A percentile compares a stretch with the other conserved stretches of the same genome.
These are phyloP conservation scores for Amiota mariae DNA, from an alignment of 2,888 invertebrate species.

Conservation along the genomic window DNA sequence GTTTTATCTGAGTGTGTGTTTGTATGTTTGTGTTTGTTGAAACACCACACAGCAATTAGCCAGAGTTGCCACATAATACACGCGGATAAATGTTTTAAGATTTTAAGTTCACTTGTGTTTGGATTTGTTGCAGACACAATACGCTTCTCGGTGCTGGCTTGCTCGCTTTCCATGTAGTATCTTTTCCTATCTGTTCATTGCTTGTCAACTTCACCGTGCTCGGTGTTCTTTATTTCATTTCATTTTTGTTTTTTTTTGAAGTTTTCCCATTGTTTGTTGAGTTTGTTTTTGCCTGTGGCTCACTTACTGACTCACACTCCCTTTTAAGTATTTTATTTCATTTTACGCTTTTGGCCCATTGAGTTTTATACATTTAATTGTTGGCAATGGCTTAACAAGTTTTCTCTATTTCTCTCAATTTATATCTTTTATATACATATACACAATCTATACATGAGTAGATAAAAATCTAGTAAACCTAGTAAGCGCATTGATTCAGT, in stretches of 20 bases:
- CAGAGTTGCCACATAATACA: constrained; percentile 71
- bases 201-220: constrained; percentile 13
- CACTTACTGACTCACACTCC: not conserved
- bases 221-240: constrained; percentile 41
- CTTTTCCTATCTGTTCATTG: constrained; percentile 18
- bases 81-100: constrained; percentile 70
- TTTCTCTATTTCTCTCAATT: not conserved
- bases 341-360: constrained; percentile 18
- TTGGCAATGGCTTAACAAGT: constrained; percentile 11
- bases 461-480: too few species aligned
- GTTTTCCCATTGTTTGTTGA: constrained; percentile 25
- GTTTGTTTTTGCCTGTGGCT: constrained; percentile 5
- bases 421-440: not conserved
- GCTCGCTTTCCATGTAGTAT: constrained; percentile 20
- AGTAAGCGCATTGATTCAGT: not conserved
- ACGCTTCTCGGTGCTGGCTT: not conserved
- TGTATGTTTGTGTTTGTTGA: constrained; percentile 38
- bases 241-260: constrained; percentile 37
- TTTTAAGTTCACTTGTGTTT: constrained; percentile 61
- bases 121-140: constrained; percentile 27
- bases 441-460: too few species aligned
- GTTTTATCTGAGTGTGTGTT: constrained; percentile 27
- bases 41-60: constrained; percentile 67
- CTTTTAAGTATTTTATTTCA: not conserved
- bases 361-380: constrained; percentile 20